phyloP scores from a whole-genome alignment of 2,797 vertebrate species.

The Erethizon dorsatum region DNA sequence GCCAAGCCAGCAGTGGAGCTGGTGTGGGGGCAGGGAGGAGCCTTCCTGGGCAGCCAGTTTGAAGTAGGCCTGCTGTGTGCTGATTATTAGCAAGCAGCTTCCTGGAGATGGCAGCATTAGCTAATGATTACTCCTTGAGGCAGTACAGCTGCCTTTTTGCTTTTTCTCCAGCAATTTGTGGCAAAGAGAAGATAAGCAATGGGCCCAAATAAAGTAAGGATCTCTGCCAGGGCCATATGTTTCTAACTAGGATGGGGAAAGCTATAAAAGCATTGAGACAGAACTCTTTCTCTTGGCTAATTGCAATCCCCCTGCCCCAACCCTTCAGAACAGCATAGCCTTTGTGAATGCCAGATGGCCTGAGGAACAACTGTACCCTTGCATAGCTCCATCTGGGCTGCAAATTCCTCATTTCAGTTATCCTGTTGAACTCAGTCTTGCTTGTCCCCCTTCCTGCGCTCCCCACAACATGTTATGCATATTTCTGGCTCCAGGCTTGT shows the following conservation, averaged over 20 bases:
- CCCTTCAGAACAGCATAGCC: not conserved
- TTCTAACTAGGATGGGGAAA: conserved; percentile 14
- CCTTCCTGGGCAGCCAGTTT: not conserved
- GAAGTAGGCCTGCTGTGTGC: not conserved
- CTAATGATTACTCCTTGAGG: conserved; percentile 35
- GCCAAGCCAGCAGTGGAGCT: not conserved
- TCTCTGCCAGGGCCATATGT: conserved; percentile 55
- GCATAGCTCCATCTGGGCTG: not conserved
- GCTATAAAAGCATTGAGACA: not conserved
- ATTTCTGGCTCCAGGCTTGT: not conserved
- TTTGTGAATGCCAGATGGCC: not conserved
- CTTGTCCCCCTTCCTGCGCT: too few species aligned
- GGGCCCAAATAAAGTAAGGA: conserved; percentile 23
- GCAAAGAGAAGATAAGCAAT: not conserved
- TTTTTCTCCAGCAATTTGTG: conserved; percentile 10
- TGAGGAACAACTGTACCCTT: not conserved
- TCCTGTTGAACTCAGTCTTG: not conserved
- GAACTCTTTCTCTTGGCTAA: conserved; percentile 54
- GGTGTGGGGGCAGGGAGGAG: not conserved
- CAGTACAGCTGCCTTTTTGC: conserved; percentile 35
- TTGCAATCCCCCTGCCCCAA: not conserved
- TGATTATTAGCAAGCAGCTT: conserved; percentile 50
- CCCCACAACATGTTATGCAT: not conserved
- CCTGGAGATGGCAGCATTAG: conserved; percentile 78
- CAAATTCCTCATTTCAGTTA: not conserved